phyloP scores from a whole-genome alignment of 2,888 invertebrate species.

The Malacosoma neustria region DNA sequence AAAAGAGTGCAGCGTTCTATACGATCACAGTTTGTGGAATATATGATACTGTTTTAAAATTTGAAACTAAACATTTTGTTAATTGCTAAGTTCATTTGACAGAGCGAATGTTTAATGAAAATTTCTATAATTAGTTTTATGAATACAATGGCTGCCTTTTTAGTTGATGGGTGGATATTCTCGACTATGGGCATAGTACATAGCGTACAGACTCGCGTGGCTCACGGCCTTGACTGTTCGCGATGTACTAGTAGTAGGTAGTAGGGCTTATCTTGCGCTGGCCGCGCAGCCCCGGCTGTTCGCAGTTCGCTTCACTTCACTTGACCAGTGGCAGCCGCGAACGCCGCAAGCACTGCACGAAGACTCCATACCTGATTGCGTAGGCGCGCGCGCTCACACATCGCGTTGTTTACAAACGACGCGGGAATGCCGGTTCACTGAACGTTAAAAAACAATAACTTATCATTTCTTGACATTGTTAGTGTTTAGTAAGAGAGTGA shows the following conservation, averaged over 20 bases:
- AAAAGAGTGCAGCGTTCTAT: too few relatives aligned
- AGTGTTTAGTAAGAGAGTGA: slow-evolving; percentile 10
- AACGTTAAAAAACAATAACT: slow-evolving; percentile 10
- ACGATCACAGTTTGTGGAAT: too few relatives aligned
- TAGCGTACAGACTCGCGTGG: slow-evolving; percentile 45
- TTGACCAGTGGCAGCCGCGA: slow-evolving; percentile 39
- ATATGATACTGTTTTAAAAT: too few relatives aligned
- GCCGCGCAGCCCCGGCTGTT: too few relatives aligned
- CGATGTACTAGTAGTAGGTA: too few relatives aligned
- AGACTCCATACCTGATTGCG: slow-evolving; percentile 16
- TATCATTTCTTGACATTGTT: background rate
- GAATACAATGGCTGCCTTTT: slow-evolving; percentile 44
- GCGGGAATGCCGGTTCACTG: slow-evolving; percentile 34
- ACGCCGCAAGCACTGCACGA: slow-evolving; percentile 22
- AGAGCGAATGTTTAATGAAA: background rate
- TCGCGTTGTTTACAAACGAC: slow-evolving; percentile 48
- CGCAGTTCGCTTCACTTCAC: slow-evolving; percentile 35
- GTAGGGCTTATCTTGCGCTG: slow-evolving; percentile 60
- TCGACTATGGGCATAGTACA: slow-evolving; percentile 52
- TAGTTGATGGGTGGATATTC: slow-evolving; percentile 39
- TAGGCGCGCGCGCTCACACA: slow-evolving; percentile 23
- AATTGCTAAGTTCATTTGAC: too few relatives aligned
- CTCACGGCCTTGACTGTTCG: slow-evolving; percentile 53
- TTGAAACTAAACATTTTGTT: too few relatives aligned
- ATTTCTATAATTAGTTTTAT: slow-evolving; percentile 20